These are phyloP conservation scores for Sussaba pulchella DNA, from an alignment of 2,888 invertebrate genomes.

Conservation along the genomic window DNA sequence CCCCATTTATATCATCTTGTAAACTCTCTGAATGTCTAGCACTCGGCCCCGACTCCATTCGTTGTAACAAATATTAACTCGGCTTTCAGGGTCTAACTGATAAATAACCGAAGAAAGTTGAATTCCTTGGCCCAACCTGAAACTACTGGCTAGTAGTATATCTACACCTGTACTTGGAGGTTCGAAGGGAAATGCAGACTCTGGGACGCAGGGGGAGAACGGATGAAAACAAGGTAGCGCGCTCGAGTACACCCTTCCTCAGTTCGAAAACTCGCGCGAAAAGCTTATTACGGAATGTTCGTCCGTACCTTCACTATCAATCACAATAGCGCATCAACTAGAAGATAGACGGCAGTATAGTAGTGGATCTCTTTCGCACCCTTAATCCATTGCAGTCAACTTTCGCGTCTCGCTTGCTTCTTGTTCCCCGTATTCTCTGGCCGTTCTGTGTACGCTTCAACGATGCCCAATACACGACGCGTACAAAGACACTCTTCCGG, in stretches of 20 bases:
- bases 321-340: slow-evolving; percentile 62
- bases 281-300: slow-evolving; percentile 76
- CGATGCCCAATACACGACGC: slow-evolving; percentile 61
- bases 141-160: slow-evolving; percentile 60
- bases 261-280: slow-evolving; percentile 75
- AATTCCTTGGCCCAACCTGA: slow-evolving; percentile 65
- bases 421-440: slow-evolving; percentile 45
- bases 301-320: slow-evolving; percentile 61
- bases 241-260: slow-evolving; percentile 77
- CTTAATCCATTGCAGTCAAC: slow-evolving; percentile 42
- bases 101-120: slow-evolving; percentile 77
- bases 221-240: slow-evolving; percentile 73
- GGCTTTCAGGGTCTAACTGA: slow-evolving; percentile 70
- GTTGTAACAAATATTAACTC: slow-evolving; percentile 74
- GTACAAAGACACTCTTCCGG: slow-evolving; percentile 56
- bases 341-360: slow-evolving; percentile 36
- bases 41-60: slow-evolving; percentile 41
- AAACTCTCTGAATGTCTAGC: slow-evolving; percentile 19
- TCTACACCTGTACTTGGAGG: slow-evolving; percentile 61
- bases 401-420: slow-evolving; percentile 48
- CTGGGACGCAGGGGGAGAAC: slow-evolving; percentile 50
- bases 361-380: slow-evolving; percentile 40
- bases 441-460: slow-evolving; percentile 52
- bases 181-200: slow-evolving; percentile 35
- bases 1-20: slow-evolving; percentile 21